Base-by-base conservation (phyloP, 2,888 invertebrate genomes). In the Physocephala rufipes region DNA sequence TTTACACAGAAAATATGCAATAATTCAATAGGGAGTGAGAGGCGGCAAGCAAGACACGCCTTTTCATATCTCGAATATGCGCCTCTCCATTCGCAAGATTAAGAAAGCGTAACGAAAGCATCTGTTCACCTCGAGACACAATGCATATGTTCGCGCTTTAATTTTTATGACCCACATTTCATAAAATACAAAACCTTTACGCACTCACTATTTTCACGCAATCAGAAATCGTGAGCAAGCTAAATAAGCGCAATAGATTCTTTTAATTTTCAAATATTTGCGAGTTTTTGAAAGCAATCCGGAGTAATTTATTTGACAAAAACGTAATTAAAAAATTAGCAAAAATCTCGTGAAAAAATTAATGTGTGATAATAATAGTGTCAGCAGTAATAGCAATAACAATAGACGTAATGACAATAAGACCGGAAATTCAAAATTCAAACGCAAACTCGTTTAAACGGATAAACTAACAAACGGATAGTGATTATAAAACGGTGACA, bases 131-230 rank as follows among this genome's bases (percentile, higher is more conserved):
- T 36, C 19, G 49, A 49, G 19, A 49, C 49, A 36, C 9, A 7
- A 13, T n/a, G 49, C 49, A 49, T n/a, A 49, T 49, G 49, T 49
- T 49, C 49, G 49, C 49, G 19, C 49, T n/a, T 49, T n/a, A 49
- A 49, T 49, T 49, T 12, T 7, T 15, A 49, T 19, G 49, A 19
- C 49, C 49, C 19, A 49, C 49, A 49, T 49, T 49, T 49, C 3
- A 2, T 49, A 12, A 19, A n/a, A 15, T 12, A 19, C 15, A 49
- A 49, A 49, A 49, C 16, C 49, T 49, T 3, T 19, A 49, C n/a
- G n/a, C n/a, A n/a, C 36, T 36, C 36, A 9, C 36, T 36, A 36
- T 36, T 36, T 36, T 36, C 36, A 36, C 36, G 36, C 36, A 49
- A 45, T 49, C 12, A 49, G 49, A 3, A 49, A 19, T 19, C 15